Evolutionary conservation across 2,888 invertebrate genomes (phyloP), one percentile per base, ranked within the genome.

Genomic region (Anagyrus pseudococci): DNA sequence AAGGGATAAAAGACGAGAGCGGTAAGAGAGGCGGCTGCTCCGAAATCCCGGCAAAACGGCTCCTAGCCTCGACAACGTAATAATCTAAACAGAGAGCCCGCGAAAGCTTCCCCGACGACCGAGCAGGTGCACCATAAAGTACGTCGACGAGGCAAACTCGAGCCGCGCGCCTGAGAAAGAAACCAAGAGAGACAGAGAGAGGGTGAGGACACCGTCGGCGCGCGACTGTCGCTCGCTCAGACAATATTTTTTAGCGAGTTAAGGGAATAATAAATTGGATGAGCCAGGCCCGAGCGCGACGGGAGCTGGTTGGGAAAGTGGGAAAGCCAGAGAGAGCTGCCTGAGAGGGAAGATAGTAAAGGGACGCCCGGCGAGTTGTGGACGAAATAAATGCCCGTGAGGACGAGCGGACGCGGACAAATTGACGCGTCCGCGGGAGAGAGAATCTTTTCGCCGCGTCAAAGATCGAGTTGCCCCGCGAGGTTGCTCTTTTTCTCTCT

Each of bases 241-340:
- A 56, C 56, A 52, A 60, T 59, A 64, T 60, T 61, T 64, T 64
- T 65, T 58, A 60, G 58, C 50, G 54, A 58, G 61, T 61, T 61
- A 61, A 65, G 61, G 48, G 54, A 58, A 48, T 65, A 61, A 65
- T 60, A 61, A 65, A 65, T 65, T 65, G 58, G 64, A 64, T 60
- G 60, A 40, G 46, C 58, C n/a, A n/a, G n/a, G n/a, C 17, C 37
- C 23, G 20, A 19, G 49, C 17, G 22, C 41, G 41, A 17, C 54
- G 41, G 44, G 15, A 26, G 49, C 20, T 29, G n/a, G n/a, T 15
- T 20, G 26, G 7, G 1, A 13, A 44, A 44, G 40, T 46, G 8
- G n/a, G 13, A 48, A 47, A 23, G 43, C 8, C 15, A 29, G 56
- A 40, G 49, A 37, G 4, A 33, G 29, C 29, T 29, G 29, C 29